These are phyloP conservation scores for Hirudinaria manillensis DNA, from an alignment of 2,888 invertebrate species.

Conservation along the genomic window DNA sequence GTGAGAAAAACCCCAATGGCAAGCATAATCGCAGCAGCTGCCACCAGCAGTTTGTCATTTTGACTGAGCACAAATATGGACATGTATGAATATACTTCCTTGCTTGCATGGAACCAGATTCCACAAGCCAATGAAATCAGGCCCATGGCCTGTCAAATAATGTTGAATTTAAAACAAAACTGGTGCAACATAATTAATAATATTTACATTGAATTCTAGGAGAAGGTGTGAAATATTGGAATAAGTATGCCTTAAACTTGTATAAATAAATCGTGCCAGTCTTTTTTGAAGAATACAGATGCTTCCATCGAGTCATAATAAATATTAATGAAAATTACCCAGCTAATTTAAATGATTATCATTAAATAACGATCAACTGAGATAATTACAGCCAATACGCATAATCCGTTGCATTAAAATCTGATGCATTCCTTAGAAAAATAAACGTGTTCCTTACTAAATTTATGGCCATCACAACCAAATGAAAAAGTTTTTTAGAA, in stretches of 20 bases:
- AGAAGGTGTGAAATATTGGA: too few relatives aligned
- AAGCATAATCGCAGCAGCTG: conserved; percentile 36
- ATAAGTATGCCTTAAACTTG: too few relatives aligned
- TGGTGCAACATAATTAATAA: too few relatives aligned
- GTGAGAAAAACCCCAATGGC: conserved; percentile 36
- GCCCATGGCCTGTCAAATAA: conserved; percentile 34
- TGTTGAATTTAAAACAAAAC: background rate
- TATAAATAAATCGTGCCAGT: background rate
- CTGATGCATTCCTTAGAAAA: too few relatives aligned
- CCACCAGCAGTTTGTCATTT: conserved; percentile 34
- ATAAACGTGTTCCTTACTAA: background rate
- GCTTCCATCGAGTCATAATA: background rate
- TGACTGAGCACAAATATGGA: conserved; percentile 34
- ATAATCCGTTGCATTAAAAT: too few relatives aligned
- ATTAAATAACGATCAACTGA: too few relatives aligned
- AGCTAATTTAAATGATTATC: too few relatives aligned
- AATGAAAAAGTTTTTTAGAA: background rate
- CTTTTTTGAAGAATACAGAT: background rate
- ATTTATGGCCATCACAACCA: conserved; percentile 4
- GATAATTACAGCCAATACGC: too few relatives aligned
- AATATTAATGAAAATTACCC: background rate
- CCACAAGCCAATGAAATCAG: conserved; percentile 38
- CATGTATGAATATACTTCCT: conserved; percentile 38
- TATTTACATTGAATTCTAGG: too few relatives aligned
- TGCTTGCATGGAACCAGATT: conserved; percentile 39